phyloP scores from a whole-genome alignment of 2,888 invertebrate species.

The Neria commutata region DNA sequence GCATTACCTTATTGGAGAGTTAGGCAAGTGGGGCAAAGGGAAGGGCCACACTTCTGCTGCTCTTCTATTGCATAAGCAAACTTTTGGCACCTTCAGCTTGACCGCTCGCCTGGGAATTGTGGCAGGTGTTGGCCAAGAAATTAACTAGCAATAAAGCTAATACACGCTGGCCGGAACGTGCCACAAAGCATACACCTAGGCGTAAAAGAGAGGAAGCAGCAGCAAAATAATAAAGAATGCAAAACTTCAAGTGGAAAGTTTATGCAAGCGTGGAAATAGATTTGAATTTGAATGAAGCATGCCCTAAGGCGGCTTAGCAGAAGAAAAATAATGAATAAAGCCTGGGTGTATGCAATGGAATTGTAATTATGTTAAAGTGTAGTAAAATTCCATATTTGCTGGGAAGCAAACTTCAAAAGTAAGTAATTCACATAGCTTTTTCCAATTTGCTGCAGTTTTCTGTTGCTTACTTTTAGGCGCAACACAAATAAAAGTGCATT shows the following conservation, averaged over 20 bases:
- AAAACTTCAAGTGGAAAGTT: neutral
- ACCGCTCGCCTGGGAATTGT: constrained; percentile 48
- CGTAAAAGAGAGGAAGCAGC: neutral
- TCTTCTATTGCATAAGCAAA: neutral
- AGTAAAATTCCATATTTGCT: too few species aligned
- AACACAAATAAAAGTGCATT: too few species aligned
- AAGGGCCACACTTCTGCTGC: neutral
- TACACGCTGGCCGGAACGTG: too few species aligned
- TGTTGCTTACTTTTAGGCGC: constrained; percentile 22
- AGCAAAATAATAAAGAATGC: neutral
- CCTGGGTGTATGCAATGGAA: neutral
- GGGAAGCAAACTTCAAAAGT: too few species aligned
- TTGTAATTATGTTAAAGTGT: too few species aligned
- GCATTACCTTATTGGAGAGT: neutral
- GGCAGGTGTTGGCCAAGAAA: too few species aligned
- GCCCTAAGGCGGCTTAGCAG: neutral
- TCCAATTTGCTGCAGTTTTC: neutral
- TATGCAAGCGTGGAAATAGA: neutral
- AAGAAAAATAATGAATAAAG: neutral
- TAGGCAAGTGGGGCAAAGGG: neutral
- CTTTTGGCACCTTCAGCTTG: constrained; percentile 36
- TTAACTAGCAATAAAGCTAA: too few species aligned
- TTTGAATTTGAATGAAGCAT: too few species aligned
- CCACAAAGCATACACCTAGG: too few species aligned
- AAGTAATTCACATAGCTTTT: neutral